A percentile compares a stretch with the other conserved stretches of the same genome.
Evolutionary conservation across 2,797 vertebrate genomes (phyloP).

Genomic region (Danio jaintianensis): DNA sequence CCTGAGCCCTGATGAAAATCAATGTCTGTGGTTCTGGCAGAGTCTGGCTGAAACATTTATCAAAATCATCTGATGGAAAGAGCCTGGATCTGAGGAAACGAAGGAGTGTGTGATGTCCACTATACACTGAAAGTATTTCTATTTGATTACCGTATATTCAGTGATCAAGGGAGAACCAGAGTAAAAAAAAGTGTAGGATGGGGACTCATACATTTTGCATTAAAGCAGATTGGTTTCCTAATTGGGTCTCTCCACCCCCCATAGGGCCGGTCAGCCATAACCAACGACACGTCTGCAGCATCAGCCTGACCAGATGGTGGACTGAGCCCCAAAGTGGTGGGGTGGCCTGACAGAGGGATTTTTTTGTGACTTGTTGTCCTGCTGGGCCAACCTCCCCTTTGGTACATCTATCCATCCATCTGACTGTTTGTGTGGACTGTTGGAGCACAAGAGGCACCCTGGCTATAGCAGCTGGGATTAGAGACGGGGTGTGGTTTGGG

Average conservation of each 20-base stretch:
- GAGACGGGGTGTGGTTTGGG: background rate
- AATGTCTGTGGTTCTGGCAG: conserved; percentile 19
- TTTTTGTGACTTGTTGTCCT: conserved; percentile 35
- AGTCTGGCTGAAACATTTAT: conserved; percentile 31
- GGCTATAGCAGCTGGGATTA: conserved; percentile 28
- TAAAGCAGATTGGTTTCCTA: conserved; percentile 56
- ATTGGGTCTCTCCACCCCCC: conserved; percentile 47
- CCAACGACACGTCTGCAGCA: conserved; percentile 30
- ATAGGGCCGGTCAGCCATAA: conserved; percentile 35
- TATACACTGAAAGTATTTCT: conserved; percentile 17
- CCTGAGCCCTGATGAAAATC: conserved; percentile 32
- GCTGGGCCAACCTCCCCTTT: conserved; percentile 19
- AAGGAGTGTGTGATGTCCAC: conserved; percentile 6
- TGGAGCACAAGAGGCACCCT: conserved; percentile 34
- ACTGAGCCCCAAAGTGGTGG: conserved; percentile 9
- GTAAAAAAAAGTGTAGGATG: conserved; percentile 4
- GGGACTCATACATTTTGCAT: conserved; percentile 57
- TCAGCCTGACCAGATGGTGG: conserved; percentile 54
- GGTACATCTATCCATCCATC: background rate
- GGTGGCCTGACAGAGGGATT: background rate
- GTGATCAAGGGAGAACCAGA: background rate
- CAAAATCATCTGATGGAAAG: conserved; percentile 40
- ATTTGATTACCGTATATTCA: conserved; percentile 14
- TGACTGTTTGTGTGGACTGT: conserved; percentile 26
- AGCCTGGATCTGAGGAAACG: conserved; percentile 40